phyloP scores from a whole-genome alignment of 2,888 invertebrate species.

The Epirrita christyi region DNA sequence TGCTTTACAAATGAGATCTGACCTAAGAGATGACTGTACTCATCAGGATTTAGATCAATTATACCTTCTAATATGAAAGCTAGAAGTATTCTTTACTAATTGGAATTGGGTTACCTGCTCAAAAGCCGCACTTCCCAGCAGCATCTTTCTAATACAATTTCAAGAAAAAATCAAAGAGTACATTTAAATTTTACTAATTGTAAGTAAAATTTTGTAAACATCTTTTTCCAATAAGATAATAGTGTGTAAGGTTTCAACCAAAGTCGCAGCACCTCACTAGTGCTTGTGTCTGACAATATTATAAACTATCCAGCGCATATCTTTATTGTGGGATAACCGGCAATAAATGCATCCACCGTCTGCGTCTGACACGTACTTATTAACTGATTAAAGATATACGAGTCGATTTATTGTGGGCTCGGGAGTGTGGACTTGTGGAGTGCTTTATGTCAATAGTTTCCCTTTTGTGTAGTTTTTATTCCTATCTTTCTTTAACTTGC shows the following conservation, averaged over 20 bases:
- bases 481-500: constrained; percentile 1
- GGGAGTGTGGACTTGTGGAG: constrained; percentile 19
- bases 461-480: constrained; percentile 19
- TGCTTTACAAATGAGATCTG: no score
- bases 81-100: no score
- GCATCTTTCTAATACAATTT: no score
- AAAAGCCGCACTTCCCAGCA: no score
- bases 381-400: constrained; percentile 44
- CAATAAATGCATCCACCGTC: constrained; percentile 39
- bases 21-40: no score
- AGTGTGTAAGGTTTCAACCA: not conserved
- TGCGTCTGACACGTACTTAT: constrained; percentile 41
- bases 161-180: no score
- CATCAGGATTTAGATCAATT: no score
- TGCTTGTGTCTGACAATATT: constrained; percentile 25
- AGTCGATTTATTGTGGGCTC: constrained; percentile 24
- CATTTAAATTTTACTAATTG: no score
- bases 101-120: no score
- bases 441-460: constrained; percentile 26
- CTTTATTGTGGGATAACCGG: constrained; percentile 42
- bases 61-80: no score
- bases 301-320: constrained; percentile 39
- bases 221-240: no score
- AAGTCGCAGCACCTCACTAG: constrained; percentile 9
- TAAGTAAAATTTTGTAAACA: no score